Percentiles rank a stretch among this genome's conserved stretches.
These are phyloP conservation scores for Corythoichthys haematopterus DNA, from an alignment of 2,113 vertebrate species.

Conservation along the genomic window DNA sequence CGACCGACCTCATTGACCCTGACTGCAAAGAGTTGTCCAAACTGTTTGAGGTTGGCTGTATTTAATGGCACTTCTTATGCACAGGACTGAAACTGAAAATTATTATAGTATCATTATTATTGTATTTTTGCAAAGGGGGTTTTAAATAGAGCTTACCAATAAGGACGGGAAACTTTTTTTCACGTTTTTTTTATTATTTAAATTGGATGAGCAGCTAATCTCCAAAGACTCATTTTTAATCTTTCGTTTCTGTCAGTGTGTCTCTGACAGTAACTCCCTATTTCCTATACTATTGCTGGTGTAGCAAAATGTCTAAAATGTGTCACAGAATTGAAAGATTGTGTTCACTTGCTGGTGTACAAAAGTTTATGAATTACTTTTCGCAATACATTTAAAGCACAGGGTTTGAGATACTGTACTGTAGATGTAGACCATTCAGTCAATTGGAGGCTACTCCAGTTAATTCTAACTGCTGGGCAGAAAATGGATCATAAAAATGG, in stretches of 20 bases:
- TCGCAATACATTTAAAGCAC: not conserved
- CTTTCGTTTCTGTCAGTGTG: constrained; percentile 10
- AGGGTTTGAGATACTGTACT: constrained; percentile 9
- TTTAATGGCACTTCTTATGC: constrained; percentile 33
- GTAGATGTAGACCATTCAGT: constrained; percentile 16
- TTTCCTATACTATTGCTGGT: constrained; percentile 11
- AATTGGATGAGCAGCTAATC: not conserved
- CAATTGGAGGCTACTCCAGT: not conserved
- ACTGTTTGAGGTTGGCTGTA: constrained; percentile 74
- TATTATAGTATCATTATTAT: not conserved
- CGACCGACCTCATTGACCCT: constrained; percentile 85
- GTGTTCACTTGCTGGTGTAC: not conserved
- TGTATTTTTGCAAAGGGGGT: not conserved
- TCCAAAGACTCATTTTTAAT: not conserved
- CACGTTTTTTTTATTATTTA: not conserved
- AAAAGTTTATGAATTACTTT: not conserved
- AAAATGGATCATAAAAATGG: constrained; percentile 27
- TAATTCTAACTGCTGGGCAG: constrained; percentile 66
- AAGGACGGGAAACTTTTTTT: not conserved
- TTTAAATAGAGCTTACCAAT: not conserved
- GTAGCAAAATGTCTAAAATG: not conserved
- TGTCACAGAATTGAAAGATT: constrained; percentile 1
- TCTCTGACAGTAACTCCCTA: constrained; percentile 6
- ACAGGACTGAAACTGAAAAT: constrained; percentile 1
- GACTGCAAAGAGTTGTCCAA: constrained; percentile 80